Percentiles rank a stretch among this genome's conserved stretches.
phyloP scores from a whole-genome alignment of 2,113 vertebrate genomes.

The Taxidea taxus region DNA sequence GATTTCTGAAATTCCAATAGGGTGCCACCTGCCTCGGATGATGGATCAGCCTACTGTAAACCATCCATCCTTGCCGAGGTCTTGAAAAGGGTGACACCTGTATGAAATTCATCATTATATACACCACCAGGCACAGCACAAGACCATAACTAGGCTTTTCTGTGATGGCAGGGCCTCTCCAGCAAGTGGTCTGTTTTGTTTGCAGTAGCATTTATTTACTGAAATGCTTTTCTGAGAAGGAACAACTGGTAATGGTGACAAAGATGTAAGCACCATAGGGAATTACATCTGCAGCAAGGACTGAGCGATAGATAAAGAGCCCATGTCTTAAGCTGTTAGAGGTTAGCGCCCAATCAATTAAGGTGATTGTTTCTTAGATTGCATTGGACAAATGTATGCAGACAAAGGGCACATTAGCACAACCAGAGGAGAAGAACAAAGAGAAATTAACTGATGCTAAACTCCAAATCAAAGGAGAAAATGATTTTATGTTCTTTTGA shows the following conservation, averaged over 20 bases:
- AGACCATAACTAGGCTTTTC: conserved; percentile 78
- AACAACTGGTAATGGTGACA: conserved; percentile 52
- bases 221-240: conserved; percentile 65
- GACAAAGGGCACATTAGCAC: conserved; percentile 80
- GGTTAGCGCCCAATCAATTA: conserved; percentile 84
- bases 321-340: conserved; percentile 76
- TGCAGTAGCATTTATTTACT: conserved; percentile 72
- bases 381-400: conserved; percentile 78
- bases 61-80: conserved; percentile 92
- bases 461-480: conserved; percentile 74
- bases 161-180: conserved; percentile 48
- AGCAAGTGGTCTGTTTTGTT: conserved; percentile 80
- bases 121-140: conserved; percentile 76
- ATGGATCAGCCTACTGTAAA: conserved; percentile 90
- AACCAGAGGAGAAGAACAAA: conserved; percentile 79
- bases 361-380: conserved; percentile 85
- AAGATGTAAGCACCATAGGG: conserved; percentile 80
- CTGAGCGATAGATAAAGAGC: conserved; percentile 79
- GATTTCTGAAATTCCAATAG: conserved; percentile 96
- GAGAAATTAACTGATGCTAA: conserved; percentile 80
- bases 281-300: conserved; percentile 78
- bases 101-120: conserved; percentile 93
- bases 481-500: conserved; percentile 75
- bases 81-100: conserved; percentile 89
- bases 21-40: conserved; percentile 93